Percentiles rank a stretch among this genome's conserved stretches.
These are phyloP conservation scores for Melieria crassipennis DNA, from an alignment of 2,888 invertebrate species.

Conservation along the genomic window DNA sequence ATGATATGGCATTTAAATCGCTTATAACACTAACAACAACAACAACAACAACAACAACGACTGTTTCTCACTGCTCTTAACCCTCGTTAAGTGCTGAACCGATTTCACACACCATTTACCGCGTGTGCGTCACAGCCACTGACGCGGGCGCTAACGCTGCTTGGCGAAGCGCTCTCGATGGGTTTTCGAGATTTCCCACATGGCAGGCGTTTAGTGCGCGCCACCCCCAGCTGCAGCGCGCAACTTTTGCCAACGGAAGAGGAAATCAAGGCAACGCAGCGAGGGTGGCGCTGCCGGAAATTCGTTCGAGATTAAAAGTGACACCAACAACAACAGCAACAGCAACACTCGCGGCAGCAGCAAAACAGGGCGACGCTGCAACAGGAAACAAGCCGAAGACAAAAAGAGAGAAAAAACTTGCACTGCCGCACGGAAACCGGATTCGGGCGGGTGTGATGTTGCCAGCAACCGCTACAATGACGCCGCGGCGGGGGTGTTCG, in stretches of 20 bases:
- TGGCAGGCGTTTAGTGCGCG: neutral
- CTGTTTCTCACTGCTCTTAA: slow-evolving; percentile 44
- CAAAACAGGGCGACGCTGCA: neutral
- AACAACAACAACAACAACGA: slow-evolving; percentile 37
- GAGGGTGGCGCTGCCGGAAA: slow-evolving; percentile 34
- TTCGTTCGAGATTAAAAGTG: slow-evolving; percentile 38
- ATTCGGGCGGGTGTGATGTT: slow-evolving; percentile 32
- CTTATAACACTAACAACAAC: slow-evolving; percentile 29
- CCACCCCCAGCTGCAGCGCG: neutral
- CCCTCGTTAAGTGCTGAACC: slow-evolving; percentile 62
- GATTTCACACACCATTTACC: slow-evolving; percentile 67
- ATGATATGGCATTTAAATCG: slow-evolving; percentile 45
- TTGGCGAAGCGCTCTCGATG: slow-evolving; percentile 35
- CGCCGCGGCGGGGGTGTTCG: neutral
- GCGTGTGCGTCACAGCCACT: slow-evolving; percentile 36
- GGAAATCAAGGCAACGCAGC: slow-evolving; percentile 41
- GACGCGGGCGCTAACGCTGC: neutral
- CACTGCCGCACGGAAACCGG: slow-evolving; percentile 5
- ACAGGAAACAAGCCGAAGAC: neutral
- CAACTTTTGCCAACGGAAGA: slow-evolving; percentile 35
- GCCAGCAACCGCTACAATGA: slow-evolving; percentile 33
- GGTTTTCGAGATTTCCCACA: slow-evolving; percentile 44
- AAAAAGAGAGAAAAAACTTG: slow-evolving; percentile 1
- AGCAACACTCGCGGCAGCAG: neutral
- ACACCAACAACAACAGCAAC: slow-evolving; percentile 17